Evolutionary conservation across 1,140 invertebrate genomes (phyloP), one percentile per base, ranked within the genome.

Genomic region (Limonius californicus): DNA sequence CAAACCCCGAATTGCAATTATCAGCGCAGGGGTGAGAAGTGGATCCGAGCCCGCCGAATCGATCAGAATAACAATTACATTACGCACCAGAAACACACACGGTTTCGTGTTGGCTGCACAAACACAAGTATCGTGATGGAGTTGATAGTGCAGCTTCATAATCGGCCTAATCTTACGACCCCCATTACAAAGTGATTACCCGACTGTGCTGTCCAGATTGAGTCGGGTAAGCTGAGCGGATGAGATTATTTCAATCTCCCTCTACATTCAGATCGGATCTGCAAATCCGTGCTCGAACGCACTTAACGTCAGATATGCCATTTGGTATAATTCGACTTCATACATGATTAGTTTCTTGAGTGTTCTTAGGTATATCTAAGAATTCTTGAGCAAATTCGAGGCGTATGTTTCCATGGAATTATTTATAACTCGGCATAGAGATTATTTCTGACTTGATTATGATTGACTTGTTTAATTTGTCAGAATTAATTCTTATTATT

Each of bases 141-240:
- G 42, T 47, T 59, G 43, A 59, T 45, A 59, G 21, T 47, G 57
- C 39, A 20, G 42, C 19, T 45, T 12, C 27, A 45, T 59, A 59
- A 47, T 59, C 42, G 47, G 57, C 21, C 39, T 42, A 47, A 59
- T 59, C 57, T 45, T 2, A 16, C 11, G 57, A 23, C 47, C 42
- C 12, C 20, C 14, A 45, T 30, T 47, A 59, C 57, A 59, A 59
- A 59, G 42, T 59, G 57, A 59, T 59, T 59, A 59, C 42, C 57
- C 57, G 27, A 59, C 39, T 59, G 47, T 59, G 43, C 43, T 57
- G 47, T 59, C 57, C 57, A 59, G 57, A 59, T 59, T 59, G 35
- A 45, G 47, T 45, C 42, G 42, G 42, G 42, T 45, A 59, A 30
- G 42, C 42, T 27, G 20, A 45, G 57, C 57, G 43, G 35, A 59